phyloP scores from a whole-genome alignment of 2,113 vertebrate species.

The Brienomyrus longianalis region DNA sequence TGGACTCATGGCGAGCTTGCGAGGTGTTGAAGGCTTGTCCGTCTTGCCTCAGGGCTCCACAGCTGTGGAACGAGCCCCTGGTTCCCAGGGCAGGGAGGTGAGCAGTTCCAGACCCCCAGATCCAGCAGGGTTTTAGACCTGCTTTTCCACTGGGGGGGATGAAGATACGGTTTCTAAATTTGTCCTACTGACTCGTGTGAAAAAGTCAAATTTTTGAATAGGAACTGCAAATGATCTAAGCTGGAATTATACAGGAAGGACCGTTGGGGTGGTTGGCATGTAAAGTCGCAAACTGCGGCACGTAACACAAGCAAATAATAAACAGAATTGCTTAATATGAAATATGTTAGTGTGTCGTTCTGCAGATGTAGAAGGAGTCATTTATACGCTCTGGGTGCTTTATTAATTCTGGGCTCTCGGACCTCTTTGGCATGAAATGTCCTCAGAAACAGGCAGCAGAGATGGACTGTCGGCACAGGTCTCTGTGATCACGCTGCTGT shows the following conservation, averaged over 20 bases:
- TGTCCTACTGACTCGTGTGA: constrained; percentile 21
- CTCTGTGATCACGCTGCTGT: constrained; percentile 41
- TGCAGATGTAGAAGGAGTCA: background rate
- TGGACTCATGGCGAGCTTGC: background rate
- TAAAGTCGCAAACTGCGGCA: background rate
- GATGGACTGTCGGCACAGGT: constrained; percentile 30
- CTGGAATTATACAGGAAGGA: background rate
- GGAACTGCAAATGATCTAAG: background rate
- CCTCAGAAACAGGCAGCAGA: background rate
- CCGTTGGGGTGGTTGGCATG: background rate
- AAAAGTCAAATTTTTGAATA: constrained; percentile 3
- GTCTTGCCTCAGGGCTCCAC: background rate
- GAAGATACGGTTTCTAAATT: background rate
- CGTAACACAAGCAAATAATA: background rate
- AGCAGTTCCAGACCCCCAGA: background rate
- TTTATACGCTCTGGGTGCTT: constrained; percentile 14
- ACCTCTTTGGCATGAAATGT: constrained; percentile 26
- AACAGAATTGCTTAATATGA: background rate
- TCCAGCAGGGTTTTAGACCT: background rate
- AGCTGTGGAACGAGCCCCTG: background rate
- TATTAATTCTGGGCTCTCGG: background rate
- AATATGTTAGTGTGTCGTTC: background rate
- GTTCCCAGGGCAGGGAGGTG: background rate
- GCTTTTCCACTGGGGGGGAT: background rate
- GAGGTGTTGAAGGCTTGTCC: background rate